Percentiles rank a stretch among this genome's conserved stretches.
phyloP scores from a whole-genome alignment of 1,140 invertebrate genomes.

The Drosophila rufa region DNA sequence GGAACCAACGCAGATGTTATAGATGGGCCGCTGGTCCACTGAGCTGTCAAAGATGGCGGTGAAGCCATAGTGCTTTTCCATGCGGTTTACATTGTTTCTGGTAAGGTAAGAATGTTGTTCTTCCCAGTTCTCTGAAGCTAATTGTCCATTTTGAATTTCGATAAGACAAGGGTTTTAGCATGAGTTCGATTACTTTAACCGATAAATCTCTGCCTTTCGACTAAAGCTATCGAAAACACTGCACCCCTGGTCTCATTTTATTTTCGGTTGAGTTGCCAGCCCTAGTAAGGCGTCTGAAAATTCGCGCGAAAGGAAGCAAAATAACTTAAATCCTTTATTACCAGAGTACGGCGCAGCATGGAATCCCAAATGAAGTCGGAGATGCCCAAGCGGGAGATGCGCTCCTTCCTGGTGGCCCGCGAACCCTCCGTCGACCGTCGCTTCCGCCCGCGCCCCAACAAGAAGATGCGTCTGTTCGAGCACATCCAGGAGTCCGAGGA shows the following conservation, averaged over 20 bases:
- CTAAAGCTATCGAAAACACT: not conserved
- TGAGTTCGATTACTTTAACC: not conserved
- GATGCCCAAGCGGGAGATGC: conserved; percentile 50
- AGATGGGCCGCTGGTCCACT: too few relatives aligned
- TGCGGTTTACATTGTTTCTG: too few relatives aligned
- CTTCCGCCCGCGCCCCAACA: conserved; percentile 68
- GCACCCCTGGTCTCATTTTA: not conserved
- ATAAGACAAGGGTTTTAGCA: not conserved
- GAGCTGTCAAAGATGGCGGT: too few relatives aligned
- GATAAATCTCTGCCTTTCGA: not conserved
- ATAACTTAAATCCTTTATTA: not conserved
- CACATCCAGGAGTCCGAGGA: conserved; percentile 64
- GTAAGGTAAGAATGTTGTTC: conserved; percentile 90
- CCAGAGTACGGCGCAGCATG: conserved; percentile 1
- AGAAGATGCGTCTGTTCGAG: conserved; percentile 65
- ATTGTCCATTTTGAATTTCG: not conserved
- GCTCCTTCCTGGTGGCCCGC: conserved; percentile 76
- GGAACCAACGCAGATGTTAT: too few relatives aligned
- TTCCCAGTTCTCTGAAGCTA: too few relatives aligned
- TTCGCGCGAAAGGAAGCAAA: conserved; percentile 24
- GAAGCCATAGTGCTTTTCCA: too few relatives aligned
- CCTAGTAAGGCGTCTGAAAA: conserved; percentile 30
- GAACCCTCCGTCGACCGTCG: conserved; percentile 79
- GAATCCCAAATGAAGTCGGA: not conserved
- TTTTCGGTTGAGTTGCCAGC: conserved; percentile 7